phyloP scores from a whole-genome alignment of 1,140 invertebrate genomes.

The Eubasilissa regina region DNA sequence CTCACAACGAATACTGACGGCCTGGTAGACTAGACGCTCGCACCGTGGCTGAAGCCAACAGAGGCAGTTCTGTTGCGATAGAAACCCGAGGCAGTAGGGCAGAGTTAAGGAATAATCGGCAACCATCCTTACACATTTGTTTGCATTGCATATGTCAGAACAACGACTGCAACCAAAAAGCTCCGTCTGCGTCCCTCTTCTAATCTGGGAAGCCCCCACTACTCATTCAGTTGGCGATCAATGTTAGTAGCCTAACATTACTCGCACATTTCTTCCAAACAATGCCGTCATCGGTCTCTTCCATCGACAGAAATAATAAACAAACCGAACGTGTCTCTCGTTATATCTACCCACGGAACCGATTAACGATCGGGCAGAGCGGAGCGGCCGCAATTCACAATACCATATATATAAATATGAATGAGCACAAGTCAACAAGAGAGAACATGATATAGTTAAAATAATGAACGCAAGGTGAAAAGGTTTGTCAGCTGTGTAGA shows the following conservation, averaged over 20 bases:
- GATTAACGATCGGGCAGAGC: background rate
- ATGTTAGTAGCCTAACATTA: background rate
- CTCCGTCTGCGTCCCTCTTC: background rate
- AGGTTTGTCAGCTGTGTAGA: conserved; percentile 69
- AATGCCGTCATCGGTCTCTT: too few species aligned
- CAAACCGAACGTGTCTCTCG: too few species aligned
- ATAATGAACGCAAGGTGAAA: conserved; percentile 70
- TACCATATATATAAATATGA: conserved; percentile 45
- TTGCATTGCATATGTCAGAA: conserved; percentile 11
- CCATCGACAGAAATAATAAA: too few species aligned
- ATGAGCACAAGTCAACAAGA: conserved; percentile 57
- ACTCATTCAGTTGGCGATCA: background rate
- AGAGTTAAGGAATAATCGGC: conserved; percentile 52
- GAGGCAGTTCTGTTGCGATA: background rate
- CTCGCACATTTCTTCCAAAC: background rate
- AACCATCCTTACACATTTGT: conserved; percentile 74
- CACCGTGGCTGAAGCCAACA: conserved; percentile 4
- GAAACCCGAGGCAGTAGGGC: background rate
- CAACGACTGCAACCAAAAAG: conserved; percentile 45
- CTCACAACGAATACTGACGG: conserved; percentile 33
- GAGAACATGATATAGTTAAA: conserved; percentile 74
- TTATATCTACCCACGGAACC: too few species aligned
- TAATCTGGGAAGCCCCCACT: background rate
- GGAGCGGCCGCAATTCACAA: conserved; percentile 13
- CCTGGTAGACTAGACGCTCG: background rate